A percentile compares a stretch with the other conserved stretches of the same genome.
phyloP scores from a whole-genome alignment of 2,888 invertebrate species.

The Polyploca ridens region DNA sequence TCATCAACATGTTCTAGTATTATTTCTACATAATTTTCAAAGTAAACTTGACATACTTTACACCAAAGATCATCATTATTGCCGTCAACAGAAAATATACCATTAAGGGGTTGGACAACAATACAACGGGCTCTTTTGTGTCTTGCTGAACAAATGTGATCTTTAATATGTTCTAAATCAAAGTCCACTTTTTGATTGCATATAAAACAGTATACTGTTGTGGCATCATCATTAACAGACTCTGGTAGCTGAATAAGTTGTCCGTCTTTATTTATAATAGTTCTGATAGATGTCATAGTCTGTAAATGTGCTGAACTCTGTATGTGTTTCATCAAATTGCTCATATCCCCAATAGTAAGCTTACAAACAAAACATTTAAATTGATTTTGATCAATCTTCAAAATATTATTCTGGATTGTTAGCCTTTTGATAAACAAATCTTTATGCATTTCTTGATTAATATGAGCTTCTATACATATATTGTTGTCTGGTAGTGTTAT shows the following conservation, averaged over 20 bases:
- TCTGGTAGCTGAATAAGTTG: conserved; percentile 45
- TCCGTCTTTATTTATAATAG: conserved; percentile 46
- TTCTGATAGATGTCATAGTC: conserved; percentile 31
- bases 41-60: conserved; percentile 57
- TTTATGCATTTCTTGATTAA: conserved; percentile 40
- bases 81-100: conserved; percentile 58
- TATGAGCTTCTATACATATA: conserved; percentile 40
- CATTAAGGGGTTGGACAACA: conserved; percentile 57
- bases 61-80: conserved; percentile 55
- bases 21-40: conserved; percentile 55
- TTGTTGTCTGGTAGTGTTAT: conserved; percentile 34
- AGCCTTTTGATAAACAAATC: conserved; percentile 38
- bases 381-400: conserved; percentile 24
- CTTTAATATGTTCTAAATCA: conserved; percentile 29
- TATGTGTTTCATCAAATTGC: conserved; percentile 37
- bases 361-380: conserved; percentile 45
- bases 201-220: conserved; percentile 39
- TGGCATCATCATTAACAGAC: conserved; percentile 21
- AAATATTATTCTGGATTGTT: conserved; percentile 44
- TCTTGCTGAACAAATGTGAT: conserved; percentile 38
- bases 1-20: conserved; percentile 58
- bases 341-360: conserved; percentile 22
- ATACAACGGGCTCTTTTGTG: conserved; percentile 51
- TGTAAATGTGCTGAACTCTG: conserved; percentile 36
- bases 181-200: conserved; percentile 44